Evolutionary conservation across 53 echinoderm and acorn worm genomes (phyloP), one percentile per base, ranked within the genome.

Genomic region (Antedon mediterranea): DNA sequence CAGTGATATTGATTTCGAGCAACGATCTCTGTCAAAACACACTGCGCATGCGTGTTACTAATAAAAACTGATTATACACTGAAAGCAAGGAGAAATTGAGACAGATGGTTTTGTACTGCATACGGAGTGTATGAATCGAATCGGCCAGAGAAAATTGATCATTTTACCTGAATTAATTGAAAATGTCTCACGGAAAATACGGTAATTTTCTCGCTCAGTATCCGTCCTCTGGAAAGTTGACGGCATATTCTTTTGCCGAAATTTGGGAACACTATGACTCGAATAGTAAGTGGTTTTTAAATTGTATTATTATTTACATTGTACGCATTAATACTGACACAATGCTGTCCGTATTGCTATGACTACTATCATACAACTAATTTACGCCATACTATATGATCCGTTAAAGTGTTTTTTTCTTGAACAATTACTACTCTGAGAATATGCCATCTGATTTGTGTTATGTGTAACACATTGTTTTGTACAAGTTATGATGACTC

Each of bases 241-340:
- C 92, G n/a, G 92, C 92, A 3, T 85, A 87, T 43, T 85, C 85
- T 43, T 95, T 95, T 78, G 86, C 88, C 43, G 72, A 83, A 76
- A 92, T 95, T 13, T 95, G 92, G 91, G 83, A 89, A 43, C 89
- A 95, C 43, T 95, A 95, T 73, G 97, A 95, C 72, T 87, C 85
- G 27, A 95, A 95, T 71, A 87, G 97, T 95, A 89, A 92, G 97
- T 86, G 20, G 0, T 41, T 4, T 6, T 37, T 37, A 37, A 6
- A 37, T 37, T 37, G 11, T 37, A 6, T 6, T 37, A 37, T 37
- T n/a, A n/a, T n/a, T n/a, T n/a, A n/a, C n/a, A n/a, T n/a, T n/a
- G n/a, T n/a, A n/a, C n/a, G n/a, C n/a, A n/a, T n/a, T n/a, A n/a
- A n/a, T n/a, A n/a, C n/a, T n/a, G n/a, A n/a, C n/a, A n/a, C n/a